phyloP scores from a whole-genome alignment of 2,888 invertebrate species.

The Oxycera nigricornis region DNA sequence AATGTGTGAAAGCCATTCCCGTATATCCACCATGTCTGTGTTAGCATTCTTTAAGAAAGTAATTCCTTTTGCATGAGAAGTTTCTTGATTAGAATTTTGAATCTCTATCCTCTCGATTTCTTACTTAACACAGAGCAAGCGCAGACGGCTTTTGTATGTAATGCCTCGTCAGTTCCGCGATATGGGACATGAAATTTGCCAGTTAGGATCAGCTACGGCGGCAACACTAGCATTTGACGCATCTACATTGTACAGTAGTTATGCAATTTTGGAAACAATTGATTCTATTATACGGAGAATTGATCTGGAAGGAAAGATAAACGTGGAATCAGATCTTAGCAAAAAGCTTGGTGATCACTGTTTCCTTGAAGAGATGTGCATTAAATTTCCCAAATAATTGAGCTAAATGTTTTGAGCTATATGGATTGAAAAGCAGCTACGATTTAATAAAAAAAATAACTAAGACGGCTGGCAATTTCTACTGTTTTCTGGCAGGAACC shows the following conservation, averaged over 20 bases:
- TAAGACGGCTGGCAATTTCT: too few relatives aligned
- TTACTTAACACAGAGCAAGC: conserved; percentile 30
- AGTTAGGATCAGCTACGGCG: conserved; percentile 39
- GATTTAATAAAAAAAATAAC: too few relatives aligned
- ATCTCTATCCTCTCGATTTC: too few relatives aligned
- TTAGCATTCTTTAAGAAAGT: not conserved
- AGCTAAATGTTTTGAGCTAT: too few relatives aligned
- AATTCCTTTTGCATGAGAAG: not conserved
- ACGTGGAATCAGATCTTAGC: too few relatives aligned
- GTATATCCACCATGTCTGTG: not conserved
- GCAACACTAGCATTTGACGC: conserved; percentile 27
- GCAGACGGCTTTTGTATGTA: conserved; percentile 30
- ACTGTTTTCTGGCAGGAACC: too few relatives aligned
- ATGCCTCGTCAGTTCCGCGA: not conserved
- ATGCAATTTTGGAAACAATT: not conserved
- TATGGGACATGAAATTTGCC: not conserved
- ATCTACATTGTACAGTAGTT: conserved; percentile 13
- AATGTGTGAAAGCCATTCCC: not conserved
- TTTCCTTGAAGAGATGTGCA: too few relatives aligned
- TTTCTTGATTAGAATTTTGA: too few relatives aligned
- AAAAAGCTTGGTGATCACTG: too few relatives aligned
- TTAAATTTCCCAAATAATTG: too few relatives aligned
- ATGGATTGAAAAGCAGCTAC: too few relatives aligned
- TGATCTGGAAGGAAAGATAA: conserved; percentile 19
- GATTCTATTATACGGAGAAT: conserved; percentile 1